Evolutionary conservation across 2,797 vertebrate genomes (phyloP), one percentile per base, ranked within the genome.

Genomic region (Macroramphosus scolopax): DNA sequence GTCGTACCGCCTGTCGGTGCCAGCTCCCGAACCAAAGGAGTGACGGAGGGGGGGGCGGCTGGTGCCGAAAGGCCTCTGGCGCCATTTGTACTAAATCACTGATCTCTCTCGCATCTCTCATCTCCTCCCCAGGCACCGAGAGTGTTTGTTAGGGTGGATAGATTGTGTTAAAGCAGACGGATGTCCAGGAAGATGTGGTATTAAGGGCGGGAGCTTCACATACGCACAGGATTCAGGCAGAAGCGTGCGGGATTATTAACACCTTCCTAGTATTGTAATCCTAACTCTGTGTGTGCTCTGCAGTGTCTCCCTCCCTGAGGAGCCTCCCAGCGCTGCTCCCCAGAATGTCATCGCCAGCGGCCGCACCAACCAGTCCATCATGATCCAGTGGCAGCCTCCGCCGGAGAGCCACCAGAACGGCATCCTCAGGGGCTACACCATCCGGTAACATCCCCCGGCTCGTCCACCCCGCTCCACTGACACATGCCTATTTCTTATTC

Each of bases 381-480:
- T 97, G 94, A 95, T 98, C 84, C 96, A 98, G 82, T 98, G 96
- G 96, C 96, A 98, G 80, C 93, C 95, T 0, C 96, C 96, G 0
- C 93, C 92, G 0, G 95, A 98, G 72, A 97, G 89, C 81, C 95
- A 98, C 82, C 95, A 98, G 77, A 98, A 98, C 0, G 96, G 96
- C 5, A 76, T 94, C 62, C 89, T 98, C 47, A 89, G 91, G 42
- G 96, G 96, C 45, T 98, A 98, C 80, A 72, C 91, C 36, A 85
- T 98, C 82, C 90, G 95, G 96, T 98, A 50, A 72, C 82, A 17
- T 0, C 34, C 25, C 17, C 1, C 26, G 16, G 2, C n/a, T n/a
- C n/a, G n/a, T n/a, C n/a, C n/a, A n/a, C n/a, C n/a, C n/a, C n/a
- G n/a, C n/a, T n/a, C n/a, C n/a, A n/a, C n/a, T n/a, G n/a, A n/a